phyloP scores from a whole-genome alignment of 2,797 vertebrate species.

The Pogoniulus pusillus region DNA sequence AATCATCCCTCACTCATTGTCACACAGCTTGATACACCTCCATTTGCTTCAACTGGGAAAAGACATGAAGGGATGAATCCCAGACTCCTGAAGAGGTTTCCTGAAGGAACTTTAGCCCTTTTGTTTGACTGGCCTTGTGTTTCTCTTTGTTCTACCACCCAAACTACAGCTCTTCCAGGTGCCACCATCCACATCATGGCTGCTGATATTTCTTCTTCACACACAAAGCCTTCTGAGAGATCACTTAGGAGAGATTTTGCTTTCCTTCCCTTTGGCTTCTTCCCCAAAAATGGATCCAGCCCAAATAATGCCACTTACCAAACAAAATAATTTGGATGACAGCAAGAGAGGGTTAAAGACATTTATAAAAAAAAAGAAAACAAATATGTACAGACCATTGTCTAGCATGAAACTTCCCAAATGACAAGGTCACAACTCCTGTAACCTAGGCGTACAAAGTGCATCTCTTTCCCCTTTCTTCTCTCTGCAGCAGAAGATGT shows the following conservation, averaged over 20 bases:
- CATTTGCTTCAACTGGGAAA: background rate
- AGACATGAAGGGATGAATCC: background rate
- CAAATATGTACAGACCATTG: constrained; percentile 69
- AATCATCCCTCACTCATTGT: background rate
- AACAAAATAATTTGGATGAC: constrained; percentile 28
- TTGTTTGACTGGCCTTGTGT: background rate
- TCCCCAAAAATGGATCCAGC: background rate
- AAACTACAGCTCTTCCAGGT: background rate
- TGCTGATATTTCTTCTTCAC: background rate
- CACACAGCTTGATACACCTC: background rate
- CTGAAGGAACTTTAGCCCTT: background rate
- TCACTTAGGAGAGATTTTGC: background rate
- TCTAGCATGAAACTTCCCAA: constrained; percentile 58
- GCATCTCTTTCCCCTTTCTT: constrained; percentile 48
- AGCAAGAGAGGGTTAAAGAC: constrained; percentile 55
- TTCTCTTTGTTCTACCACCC: background rate
- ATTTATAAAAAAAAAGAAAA: constrained; percentile 67
- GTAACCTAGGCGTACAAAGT: constrained; percentile 63
- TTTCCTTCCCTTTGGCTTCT: background rate
- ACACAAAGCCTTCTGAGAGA: background rate
- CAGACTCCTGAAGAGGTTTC: background rate
- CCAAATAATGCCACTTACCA: background rate
- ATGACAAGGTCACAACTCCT: constrained; percentile 46
- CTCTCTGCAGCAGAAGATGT: constrained; percentile 22
- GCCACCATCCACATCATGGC: background rate